Evolutionary conservation across 1,140 invertebrate species (phyloP), one percentile per base, ranked within the genome.

Genomic region (Aporrectodea caliginosa): DNA sequence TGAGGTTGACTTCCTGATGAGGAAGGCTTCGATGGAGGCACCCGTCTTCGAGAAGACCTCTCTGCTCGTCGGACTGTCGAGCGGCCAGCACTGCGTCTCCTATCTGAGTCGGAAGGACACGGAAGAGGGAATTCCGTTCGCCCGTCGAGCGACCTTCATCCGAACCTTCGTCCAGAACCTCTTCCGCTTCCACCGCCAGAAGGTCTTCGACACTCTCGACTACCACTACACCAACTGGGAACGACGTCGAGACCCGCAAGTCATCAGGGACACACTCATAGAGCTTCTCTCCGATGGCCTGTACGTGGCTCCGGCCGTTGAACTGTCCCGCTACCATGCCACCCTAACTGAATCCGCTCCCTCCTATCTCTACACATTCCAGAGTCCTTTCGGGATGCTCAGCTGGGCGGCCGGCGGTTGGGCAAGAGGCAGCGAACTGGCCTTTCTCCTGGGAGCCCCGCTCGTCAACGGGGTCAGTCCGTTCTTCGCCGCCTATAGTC

Each of bases 151-250:
- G 43, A 93, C 93, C 86, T 96, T 98, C 84, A 58, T 98, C 82
- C 91, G 96, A 82, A 98, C 96, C 12, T 95, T 98, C 85, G 90
- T 92, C 69, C 93, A 95, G 31, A 94, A 95, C 86, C 93, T 96
- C 86, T 92, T 93, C 22, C 93, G 93, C 85, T 96, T 85, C 77
- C 96, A 98, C 87, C 91, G 97, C 81, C 96, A 95, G 84, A 96
- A 99, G 88, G 97, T 99, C 86, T 97, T 97, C 89, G 95, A 97
- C 84, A 98, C 97, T 58, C 93, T 97, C 33, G 93, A 98, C 82
- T 98, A 98, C 88, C 95, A 98, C 86, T 99, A 99, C 88, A 98
- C 95, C 1, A 95, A 98, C 86, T 98, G 96, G 96, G 95, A 97
- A 85, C 43, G 43, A 22, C 43, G 95, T 6, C 94, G 95, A 85